These are phyloP conservation scores for Ginglymostoma cirratum DNA, from an alignment of 2,113 vertebrate species.

Conservation along the genomic window DNA sequence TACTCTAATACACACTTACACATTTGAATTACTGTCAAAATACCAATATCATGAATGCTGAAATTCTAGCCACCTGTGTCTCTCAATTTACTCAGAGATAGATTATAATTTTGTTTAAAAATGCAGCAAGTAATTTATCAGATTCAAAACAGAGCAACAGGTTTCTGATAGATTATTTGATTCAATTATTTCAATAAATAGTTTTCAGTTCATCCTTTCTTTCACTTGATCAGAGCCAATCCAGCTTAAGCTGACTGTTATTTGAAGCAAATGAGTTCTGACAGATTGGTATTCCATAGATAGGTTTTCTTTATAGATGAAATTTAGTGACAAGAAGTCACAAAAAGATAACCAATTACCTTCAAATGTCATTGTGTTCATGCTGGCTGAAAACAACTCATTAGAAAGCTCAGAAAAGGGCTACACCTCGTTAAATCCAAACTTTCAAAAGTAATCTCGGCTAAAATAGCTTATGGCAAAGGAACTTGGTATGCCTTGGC, in stretches of 20 bases:
- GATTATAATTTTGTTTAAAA: not conserved
- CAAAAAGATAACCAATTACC: slow-evolving; percentile 26
- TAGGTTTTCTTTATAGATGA: not conserved
- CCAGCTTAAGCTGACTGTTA: not conserved
- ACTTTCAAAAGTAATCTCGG: not conserved
- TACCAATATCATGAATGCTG: not conserved
- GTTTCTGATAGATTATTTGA: not conserved
- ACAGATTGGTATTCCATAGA: not conserved
- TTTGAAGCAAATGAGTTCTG: slow-evolving; percentile 10
- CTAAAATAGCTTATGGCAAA: not conserved
- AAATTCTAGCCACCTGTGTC: not conserved
- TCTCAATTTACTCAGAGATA: not conserved
- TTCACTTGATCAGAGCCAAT: not conserved
- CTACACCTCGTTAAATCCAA: not conserved
- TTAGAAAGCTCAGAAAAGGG: not conserved
- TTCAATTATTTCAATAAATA: slow-evolving; percentile 14
- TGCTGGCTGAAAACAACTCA: not conserved
- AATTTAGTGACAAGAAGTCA: slow-evolving; percentile 11
- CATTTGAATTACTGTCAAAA: not conserved
- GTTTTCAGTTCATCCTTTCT: not conserved
- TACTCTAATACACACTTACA: not conserved
- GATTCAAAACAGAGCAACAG: not conserved
- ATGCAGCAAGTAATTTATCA: not conserved
- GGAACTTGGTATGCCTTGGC: not conserved
- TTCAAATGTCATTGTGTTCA: not conserved